phyloP scores from a whole-genome alignment of 2,888 invertebrate genomes.

The Deilephila porcellus region DNA sequence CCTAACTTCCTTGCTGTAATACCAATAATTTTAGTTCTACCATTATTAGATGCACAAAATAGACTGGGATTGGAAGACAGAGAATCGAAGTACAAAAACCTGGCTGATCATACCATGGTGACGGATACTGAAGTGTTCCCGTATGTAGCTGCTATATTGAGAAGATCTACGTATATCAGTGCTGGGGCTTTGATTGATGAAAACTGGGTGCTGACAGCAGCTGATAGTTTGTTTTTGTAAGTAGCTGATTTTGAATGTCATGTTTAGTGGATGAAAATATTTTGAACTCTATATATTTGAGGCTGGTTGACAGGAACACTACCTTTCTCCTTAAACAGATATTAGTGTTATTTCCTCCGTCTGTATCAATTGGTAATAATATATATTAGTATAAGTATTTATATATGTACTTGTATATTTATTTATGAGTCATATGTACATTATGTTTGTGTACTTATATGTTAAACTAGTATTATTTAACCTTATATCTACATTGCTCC shows the following conservation, averaged over 20 bases:
- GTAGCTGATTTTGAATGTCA: conserved; percentile 40
- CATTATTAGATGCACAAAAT: neutral
- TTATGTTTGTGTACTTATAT: no score
- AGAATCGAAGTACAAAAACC: conserved; percentile 36
- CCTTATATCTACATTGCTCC: no score
- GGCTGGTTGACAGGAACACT: no score
- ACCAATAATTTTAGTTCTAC: neutral
- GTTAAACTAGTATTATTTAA: no score
- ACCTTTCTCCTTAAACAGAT: no score
- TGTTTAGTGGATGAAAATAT: neutral
- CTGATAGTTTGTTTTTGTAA: conserved; percentile 66
- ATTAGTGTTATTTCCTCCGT: no score
- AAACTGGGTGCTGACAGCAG: conserved; percentile 71
- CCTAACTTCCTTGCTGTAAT: neutral
- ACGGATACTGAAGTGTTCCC: conserved; percentile 60
- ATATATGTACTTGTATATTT: no score
- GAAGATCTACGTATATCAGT: conserved; percentile 60
- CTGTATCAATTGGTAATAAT: no score
- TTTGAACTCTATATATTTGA: no score
- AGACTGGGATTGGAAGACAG: conserved; percentile 20
- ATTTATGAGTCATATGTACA: no score
- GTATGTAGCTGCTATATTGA: conserved; percentile 68
- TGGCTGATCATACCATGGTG: conserved; percentile 58
- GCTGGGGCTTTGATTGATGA: conserved; percentile 69
- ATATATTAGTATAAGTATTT: no score